Evolutionary conservation across 2,113 vertebrate species (phyloP).

Genomic region (Poeciliopsis retropinna): DNA sequence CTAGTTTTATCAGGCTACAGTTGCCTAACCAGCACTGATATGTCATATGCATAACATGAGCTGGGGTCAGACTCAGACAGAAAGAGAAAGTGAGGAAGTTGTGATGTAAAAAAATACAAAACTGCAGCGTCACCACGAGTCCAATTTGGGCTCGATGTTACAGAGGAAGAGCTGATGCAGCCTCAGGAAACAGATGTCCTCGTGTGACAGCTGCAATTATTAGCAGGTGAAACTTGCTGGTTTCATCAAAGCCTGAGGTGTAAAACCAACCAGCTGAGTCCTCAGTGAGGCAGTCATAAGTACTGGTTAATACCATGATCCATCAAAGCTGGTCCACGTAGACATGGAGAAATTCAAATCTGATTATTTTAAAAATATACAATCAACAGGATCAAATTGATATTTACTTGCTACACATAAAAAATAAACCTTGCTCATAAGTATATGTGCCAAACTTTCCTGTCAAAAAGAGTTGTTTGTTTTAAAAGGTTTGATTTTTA

Average conservation of each 20-base stretch:
- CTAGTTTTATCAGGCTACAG: no score
- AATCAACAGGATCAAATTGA: no score
- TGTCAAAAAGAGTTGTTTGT: not conserved
- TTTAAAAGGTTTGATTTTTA: no score
- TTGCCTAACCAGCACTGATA: no score
- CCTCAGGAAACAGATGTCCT: slow-evolving; percentile 65
- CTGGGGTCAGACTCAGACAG: slow-evolving; percentile 26
- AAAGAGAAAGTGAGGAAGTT: not conserved
- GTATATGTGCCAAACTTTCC: not conserved
- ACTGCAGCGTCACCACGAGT: slow-evolving; percentile 63
- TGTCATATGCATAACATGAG: slow-evolving; percentile 18
- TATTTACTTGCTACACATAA: no score
- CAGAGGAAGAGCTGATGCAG: slow-evolving; percentile 59
- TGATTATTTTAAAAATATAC: not conserved
- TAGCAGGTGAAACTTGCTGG: slow-evolving; percentile 41
- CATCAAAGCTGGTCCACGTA: not conserved
- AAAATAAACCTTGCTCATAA: not conserved
- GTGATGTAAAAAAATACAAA: slow-evolving; percentile 31
- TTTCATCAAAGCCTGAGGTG: slow-evolving; percentile 40
- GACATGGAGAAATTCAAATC: not conserved
- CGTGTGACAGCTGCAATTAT: slow-evolving; percentile 56
- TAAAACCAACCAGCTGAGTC: not conserved
- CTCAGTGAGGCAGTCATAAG: slow-evolving; percentile 72
- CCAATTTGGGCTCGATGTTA: slow-evolving; percentile 58
- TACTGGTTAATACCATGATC: not conserved